Base-by-base conservation (phyloP, 1,140 invertebrate species). In the Hylyphantes graminicola region DNA sequence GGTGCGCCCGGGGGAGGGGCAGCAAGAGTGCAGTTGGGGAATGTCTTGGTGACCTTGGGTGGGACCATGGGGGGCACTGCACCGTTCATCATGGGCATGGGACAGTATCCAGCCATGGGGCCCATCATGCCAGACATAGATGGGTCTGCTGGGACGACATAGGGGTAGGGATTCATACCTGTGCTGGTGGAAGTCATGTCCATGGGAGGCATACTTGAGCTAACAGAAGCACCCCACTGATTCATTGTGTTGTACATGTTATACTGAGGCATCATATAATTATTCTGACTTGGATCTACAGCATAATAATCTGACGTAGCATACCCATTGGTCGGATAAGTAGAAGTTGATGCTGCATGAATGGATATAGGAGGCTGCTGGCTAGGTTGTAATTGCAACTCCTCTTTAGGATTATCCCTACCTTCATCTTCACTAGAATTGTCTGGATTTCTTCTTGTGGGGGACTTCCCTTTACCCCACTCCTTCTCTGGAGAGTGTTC, bases 1-100 rank as follows among this genome's bases (percentile, higher is more conserved):
- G 94, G 94, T 87, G 94, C 88, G 79, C 95, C 93, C 89, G 94
- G 94, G 13, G 97, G 96, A 63, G 96, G 96, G 87, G 95, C 94
- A 35, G 35, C 48, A 98, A 90, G 13, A 94, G 96, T 88, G 95
- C 96, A 65, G 93, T 93, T 90, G 97, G 96, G 67, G 95, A 93
- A 86, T 94, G 93, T 85, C 97, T 94, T 67, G 96, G 94, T 89
- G 97, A 95, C 89, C 87, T 87, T 88, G 86, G 88, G 89, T 86
- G 67, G 87, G 87, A 68, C 12, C 11, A 50, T 7, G 50, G 15
- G 35, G 21, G 15, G 8, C 12, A 7, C 1, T 8, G 15, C 53
- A 64, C 59, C 48, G 11, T 55, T 48, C 73, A 61, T 0, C 15
- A 61, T 51, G 21, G 54, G 15, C 15, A 17, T 6, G 21, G 21